Base-by-base conservation (phyloP, 2,888 invertebrate genomes). In the Limnephilus rhombicus region DNA sequence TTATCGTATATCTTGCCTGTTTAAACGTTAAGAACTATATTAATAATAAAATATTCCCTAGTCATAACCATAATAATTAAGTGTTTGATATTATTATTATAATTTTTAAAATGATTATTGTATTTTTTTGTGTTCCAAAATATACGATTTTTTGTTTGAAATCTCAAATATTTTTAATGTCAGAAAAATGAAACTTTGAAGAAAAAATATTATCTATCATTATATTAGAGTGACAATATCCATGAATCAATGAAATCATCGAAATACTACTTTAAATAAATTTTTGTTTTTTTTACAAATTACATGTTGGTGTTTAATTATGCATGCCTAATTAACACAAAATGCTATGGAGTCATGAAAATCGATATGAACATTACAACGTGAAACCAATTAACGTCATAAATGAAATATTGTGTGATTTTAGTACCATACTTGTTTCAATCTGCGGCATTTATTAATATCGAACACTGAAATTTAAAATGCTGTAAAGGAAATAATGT, bases 1-100 rank as follows among this genome's bases (percentile, higher is more conserved):
- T 53, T 37, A n/a, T 89, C 15, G 37, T 37, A 89, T 89, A 80
- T 89, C 68, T 24, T 18, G 68, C 80, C 89, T 89, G 41, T 89
- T 80, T 41, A 89, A n/a, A 89, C 82, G 80, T 37, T 89, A 80
- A 80, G 37, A 80, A 80, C 80, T 89, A 29, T 80, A 81, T 89
- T 41, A 80, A 89, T 89, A 80, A 80, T 89, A 89, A 89, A 80
- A 80, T 80, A 89, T 89, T 89, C 89, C 89, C 89, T 89, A 89
- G 89, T 89, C 89, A 89, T 89, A 80, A 89, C 80, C 80, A 82
- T 13, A 82, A 31, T 4, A 82, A 82, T 82, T 82, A 82, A 82
- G 82, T 82, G 82, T 31, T 82, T 82, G 82, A 34, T 82, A 31
- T 34, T 68, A 24, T 68, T 68, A 68, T 68, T 68, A 68, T 68